Evolutionary conservation across 2,888 invertebrate species (phyloP).

Genomic region (Phymatocera aterrima): DNA sequence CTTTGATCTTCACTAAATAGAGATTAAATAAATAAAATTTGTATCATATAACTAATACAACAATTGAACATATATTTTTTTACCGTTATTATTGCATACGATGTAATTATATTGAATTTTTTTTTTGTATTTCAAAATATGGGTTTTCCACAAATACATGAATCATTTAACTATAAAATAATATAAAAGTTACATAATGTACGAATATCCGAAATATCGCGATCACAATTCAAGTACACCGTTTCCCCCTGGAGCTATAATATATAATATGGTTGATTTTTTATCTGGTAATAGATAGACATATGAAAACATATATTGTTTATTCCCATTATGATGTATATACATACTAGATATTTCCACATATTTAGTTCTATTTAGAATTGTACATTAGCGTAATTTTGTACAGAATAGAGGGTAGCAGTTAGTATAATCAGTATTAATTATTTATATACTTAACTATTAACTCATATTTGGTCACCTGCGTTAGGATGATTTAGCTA

Average conservation of each 20-base stretch:
- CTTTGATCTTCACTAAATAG: constrained; percentile 35
- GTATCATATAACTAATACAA: too few relatives aligned
- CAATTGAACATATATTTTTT: constrained; percentile 1
- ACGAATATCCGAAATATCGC: not conserved
- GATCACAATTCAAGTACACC: too few relatives aligned
- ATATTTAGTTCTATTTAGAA: not conserved
- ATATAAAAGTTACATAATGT: too few relatives aligned
- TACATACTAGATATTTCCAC: not conserved
- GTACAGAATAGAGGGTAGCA: constrained; percentile 2
- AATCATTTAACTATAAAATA: not conserved
- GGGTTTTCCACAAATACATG: constrained; percentile 13
- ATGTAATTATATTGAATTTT: not conserved
- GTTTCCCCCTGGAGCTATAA: too few relatives aligned
- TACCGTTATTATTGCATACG: not conserved
- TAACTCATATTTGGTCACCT: not conserved
- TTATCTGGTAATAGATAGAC: too few relatives aligned
- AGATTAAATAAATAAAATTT: constrained; percentile 21
- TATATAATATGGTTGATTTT: too few relatives aligned
- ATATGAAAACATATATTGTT: too few relatives aligned
- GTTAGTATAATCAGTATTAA: not conserved
- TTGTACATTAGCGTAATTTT: not conserved
- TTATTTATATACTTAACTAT: not conserved
- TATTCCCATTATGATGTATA: not conserved
- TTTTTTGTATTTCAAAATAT: too few relatives aligned
- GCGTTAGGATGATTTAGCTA: not conserved